These are phyloP conservation scores for Leucoraja ocellata DNA, from an alignment of 2,797 vertebrate species.

Conservation along the genomic window DNA sequence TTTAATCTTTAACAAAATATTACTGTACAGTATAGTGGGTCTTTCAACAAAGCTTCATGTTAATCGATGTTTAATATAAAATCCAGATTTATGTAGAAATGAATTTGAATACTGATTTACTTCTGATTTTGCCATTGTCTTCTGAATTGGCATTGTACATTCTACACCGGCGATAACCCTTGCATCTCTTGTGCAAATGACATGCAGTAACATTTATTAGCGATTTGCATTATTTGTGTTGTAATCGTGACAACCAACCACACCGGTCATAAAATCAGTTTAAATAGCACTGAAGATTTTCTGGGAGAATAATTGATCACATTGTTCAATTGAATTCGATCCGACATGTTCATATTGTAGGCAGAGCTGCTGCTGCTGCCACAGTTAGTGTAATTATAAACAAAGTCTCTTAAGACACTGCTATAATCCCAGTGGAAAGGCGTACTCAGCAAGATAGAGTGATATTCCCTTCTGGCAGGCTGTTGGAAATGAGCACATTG, in stretches of 20 bases:
- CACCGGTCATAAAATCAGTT: background rate
- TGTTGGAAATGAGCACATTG: conserved; percentile 32
- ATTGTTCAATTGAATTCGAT: conserved; percentile 40
- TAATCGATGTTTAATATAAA: background rate
- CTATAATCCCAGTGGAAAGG: conserved; percentile 22
- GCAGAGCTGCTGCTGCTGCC: conserved; percentile 12
- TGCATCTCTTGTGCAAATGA: conserved; percentile 5
- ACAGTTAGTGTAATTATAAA: conserved; percentile 29
- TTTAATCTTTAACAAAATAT: background rate
- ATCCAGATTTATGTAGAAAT: background rate
- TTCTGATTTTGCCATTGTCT: background rate
- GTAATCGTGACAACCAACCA: background rate
- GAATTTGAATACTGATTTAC: background rate
- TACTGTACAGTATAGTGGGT: background rate
- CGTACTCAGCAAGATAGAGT: conserved; percentile 13
- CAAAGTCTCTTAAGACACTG: conserved; percentile 31
- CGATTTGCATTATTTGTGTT: background rate
- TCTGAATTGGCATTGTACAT: background rate
- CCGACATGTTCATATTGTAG: conserved; percentile 13
- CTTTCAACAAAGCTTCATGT: background rate
- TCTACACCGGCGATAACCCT: background rate
- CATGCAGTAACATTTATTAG: background rate
- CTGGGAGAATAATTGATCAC: conserved; percentile 45
- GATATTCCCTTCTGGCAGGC: conserved; percentile 36
- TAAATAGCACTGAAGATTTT: conserved; percentile 40